Conservation (phyloP, 2,113 vertebrate species). For the Chaetodon trifascialis region DNA sequence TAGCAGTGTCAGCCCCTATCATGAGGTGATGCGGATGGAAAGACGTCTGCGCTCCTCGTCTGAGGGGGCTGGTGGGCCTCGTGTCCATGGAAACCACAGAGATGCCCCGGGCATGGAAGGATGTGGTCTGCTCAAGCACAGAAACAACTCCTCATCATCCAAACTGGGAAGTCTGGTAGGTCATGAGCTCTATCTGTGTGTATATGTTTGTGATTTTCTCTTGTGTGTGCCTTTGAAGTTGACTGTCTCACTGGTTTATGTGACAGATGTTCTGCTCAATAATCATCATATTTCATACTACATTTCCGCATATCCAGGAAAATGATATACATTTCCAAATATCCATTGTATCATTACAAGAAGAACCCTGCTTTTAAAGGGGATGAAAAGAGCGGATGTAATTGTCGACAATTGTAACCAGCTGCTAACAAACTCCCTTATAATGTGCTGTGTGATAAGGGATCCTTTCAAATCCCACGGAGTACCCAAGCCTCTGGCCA, state of each 20-base stretch:
- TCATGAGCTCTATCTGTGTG: conserved; percentile 29
- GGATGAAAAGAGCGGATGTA: conserved; percentile 24
- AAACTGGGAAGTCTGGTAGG: conserved; percentile 98
- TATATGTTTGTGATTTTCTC: neutral
- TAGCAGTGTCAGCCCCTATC: conserved; percentile 89
- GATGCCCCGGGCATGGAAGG: conserved; percentile 87
- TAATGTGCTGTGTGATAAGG: conserved; percentile 1
- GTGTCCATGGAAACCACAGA: conserved; percentile 89
- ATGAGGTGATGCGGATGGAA: conserved; percentile 91
- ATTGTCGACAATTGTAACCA: conserved; percentile 35
- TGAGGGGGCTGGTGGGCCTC: conserved; percentile 93
- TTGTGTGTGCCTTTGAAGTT: neutral
- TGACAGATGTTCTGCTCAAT: neutral
- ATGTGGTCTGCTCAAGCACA: conserved; percentile 88
- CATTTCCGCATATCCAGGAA: neutral
- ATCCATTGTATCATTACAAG: conserved; percentile 3
- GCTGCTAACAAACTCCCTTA: conserved; percentile 3
- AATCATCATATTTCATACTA: neutral
- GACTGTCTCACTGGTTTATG: neutral
- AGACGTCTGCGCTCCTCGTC: conserved; percentile 93
- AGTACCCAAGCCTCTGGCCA: conserved; percentile 11
- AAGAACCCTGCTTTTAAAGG: conserved; percentile 8
- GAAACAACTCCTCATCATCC: conserved; percentile 93
- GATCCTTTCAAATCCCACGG: conserved; percentile 13
- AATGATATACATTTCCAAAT: neutral